Conservation (phyloP, 1,140 invertebrate species). For the Drosophila virilis region DNA sequence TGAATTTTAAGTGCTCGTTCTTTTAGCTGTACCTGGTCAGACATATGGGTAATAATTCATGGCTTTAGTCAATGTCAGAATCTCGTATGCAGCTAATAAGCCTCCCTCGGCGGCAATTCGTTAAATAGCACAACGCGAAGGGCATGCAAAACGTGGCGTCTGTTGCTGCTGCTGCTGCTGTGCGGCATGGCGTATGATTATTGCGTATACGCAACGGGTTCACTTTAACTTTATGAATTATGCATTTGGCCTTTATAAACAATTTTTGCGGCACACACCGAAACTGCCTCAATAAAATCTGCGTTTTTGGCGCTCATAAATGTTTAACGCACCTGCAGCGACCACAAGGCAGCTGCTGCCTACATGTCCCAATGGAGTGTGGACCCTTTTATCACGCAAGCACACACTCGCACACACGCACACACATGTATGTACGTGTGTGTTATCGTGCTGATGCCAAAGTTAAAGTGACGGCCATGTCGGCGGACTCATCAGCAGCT, state of each 20-base stretch:
- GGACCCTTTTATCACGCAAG: conserved; percentile 33
- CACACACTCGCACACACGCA: not conserved
- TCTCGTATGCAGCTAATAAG: conserved; percentile 22
- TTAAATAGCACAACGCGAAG: conserved; percentile 32
- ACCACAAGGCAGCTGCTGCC: conserved; percentile 25
- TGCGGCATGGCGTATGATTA: conserved; percentile 68
- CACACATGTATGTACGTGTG: not conserved
- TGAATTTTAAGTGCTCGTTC: not conserved
- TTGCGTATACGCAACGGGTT: conserved; percentile 78
- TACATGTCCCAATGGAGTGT: not conserved
- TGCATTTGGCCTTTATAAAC: conserved; percentile 71
- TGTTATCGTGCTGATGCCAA: conserved; percentile 36
- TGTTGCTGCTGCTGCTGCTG: not conserved
- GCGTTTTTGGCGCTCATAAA: conserved; percentile 70
- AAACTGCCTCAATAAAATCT: conserved; percentile 60
- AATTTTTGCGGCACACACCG: conserved; percentile 62
- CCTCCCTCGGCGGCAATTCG: conserved; percentile 35
- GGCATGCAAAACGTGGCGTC: conserved; percentile 19
- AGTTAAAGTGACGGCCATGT: conserved; percentile 33
- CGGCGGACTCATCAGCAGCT: conserved; percentile 10
- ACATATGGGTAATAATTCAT: not conserved
- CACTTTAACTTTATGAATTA: conserved; percentile 80
- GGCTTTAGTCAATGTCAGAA: conserved; percentile 5
- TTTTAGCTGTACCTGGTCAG: not conserved
- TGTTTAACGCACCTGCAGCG: conserved; percentile 78